Evolutionary conservation across 2,797 vertebrate species (phyloP), one percentile per base, ranked within the genome.

Genomic region (Poeciliopsis infans): DNA sequence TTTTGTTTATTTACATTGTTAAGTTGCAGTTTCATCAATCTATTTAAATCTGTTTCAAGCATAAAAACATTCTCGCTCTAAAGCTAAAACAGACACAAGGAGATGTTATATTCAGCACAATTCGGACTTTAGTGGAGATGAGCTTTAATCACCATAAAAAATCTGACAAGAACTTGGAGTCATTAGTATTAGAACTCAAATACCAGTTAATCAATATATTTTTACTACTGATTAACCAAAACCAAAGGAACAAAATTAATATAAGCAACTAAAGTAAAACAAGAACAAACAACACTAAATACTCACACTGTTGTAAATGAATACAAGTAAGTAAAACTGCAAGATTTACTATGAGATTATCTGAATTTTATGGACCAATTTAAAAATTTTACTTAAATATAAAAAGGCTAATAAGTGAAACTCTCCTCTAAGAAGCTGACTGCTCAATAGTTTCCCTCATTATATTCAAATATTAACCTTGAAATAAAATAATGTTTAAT

Each of bases 1-100:
- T 85, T 83, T 28, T 74, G 25, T 69, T n/a, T 15, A 43, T 15
- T 45, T 28, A 69, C 23, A 69, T n/a, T 41, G 23, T 43, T 43
- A 13, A 45, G 12, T 12, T 43, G 7, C 39, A 69, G 39, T 11
- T 41, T 41, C 36, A 68, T 66, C 16, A 36, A 39, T 66, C 33
- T 39, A 45, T 25, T 69, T 25, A 69, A 69, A 69, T 69, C 11
- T 2, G 13, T 28, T 70, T 45, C 5, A 45, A 70, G 13, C 13
- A 13, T 70, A 16, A 46, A n/a, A 25, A n/a, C 25, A n/a, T 45
- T 51, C 49, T 8, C 0, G 49, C 49, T 51, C 7, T 23, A 51
- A 8, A 59, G 28, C n/a, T n/a, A 59, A 59, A 69, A 69, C 41
- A 69, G 2, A 1, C 23, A n/a, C 39, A n/a, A 41, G 36, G 18